These are phyloP conservation scores for Hexactinellida sp. DNA, from an alignment of 37 sponge, comb jelly and placozoan genomes.

Conservation along the genomic window DNA sequence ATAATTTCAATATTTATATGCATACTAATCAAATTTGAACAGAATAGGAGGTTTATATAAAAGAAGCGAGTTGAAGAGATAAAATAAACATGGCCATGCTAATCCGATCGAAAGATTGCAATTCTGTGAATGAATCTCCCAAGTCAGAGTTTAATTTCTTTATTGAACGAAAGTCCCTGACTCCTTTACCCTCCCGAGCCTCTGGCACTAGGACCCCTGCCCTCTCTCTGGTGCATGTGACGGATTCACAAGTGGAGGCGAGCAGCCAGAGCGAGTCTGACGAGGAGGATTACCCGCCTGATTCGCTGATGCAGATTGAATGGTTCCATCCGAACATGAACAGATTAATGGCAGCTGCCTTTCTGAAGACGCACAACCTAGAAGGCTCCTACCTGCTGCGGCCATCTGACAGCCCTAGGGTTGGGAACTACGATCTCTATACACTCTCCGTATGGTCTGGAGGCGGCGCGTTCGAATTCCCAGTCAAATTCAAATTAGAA, in stretches of 20 bases:
- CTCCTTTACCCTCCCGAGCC: background rate
- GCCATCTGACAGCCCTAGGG: background rate
- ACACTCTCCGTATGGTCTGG: constrained; percentile 5
- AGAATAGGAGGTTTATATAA: too few species aligned
- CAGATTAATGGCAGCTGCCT: background rate
- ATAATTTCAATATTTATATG: too few species aligned
- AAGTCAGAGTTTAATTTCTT: background rate
- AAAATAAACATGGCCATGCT: background rate
- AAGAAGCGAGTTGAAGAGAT: too few species aligned
- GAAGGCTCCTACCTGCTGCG: constrained; percentile 4
- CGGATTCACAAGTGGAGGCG: background rate
- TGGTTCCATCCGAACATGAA: constrained; percentile 15
- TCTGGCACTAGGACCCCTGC: background rate
- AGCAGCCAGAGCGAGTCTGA: background rate
- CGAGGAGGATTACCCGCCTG: background rate
- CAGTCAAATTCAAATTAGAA: background rate
- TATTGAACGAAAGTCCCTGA: background rate
- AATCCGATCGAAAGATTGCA: background rate
- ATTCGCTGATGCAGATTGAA: background rate
- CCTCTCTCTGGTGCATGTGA: background rate
- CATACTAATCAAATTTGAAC: too few species aligned
- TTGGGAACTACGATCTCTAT: background rate
- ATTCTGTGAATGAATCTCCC: background rate
- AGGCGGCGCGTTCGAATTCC: background rate
- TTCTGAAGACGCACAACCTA: background rate